Conservation (phyloP, 1,140 invertebrate species). For the Phenacoccus solenopsis region DNA sequence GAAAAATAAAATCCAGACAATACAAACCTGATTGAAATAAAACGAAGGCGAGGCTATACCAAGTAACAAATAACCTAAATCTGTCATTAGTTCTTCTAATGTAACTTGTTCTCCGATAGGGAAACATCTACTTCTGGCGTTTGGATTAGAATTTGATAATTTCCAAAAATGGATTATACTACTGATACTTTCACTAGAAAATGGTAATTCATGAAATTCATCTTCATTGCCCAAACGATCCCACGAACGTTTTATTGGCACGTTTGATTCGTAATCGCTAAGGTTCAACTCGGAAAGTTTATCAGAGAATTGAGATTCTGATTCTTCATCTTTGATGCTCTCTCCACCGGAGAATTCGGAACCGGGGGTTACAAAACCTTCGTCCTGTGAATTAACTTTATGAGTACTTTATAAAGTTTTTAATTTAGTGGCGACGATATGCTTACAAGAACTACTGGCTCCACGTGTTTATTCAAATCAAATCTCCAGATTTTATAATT, state of each 20-base stretch:
- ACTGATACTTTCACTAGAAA: neutral
- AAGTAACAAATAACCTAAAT: neutral
- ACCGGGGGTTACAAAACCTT: conserved; percentile 7
- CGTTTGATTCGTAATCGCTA: neutral
- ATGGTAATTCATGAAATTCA: neutral
- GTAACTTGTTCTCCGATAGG: neutral
- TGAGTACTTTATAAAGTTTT: neutral
- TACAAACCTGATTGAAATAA: neutral
- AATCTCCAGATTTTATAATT: neutral
- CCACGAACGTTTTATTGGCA: neutral
- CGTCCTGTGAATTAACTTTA: neutral
- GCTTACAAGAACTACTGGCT: neutral
- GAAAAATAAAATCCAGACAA: neutral
- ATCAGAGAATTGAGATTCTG: neutral
- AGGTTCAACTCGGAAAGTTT: neutral
- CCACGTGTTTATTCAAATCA: neutral
- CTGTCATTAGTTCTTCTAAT: neutral
- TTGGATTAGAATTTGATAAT: neutral
- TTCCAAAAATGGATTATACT: neutral
- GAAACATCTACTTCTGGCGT: neutral
- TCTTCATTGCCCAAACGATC: neutral
- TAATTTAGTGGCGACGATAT: neutral
- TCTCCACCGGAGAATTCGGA: conserved; percentile 3
- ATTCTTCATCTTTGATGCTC: conserved; percentile 1
- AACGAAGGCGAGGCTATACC: neutral